Conservation (phyloP, 2,797 vertebrate species). For the Lophotriccus pileatus region DNA sequence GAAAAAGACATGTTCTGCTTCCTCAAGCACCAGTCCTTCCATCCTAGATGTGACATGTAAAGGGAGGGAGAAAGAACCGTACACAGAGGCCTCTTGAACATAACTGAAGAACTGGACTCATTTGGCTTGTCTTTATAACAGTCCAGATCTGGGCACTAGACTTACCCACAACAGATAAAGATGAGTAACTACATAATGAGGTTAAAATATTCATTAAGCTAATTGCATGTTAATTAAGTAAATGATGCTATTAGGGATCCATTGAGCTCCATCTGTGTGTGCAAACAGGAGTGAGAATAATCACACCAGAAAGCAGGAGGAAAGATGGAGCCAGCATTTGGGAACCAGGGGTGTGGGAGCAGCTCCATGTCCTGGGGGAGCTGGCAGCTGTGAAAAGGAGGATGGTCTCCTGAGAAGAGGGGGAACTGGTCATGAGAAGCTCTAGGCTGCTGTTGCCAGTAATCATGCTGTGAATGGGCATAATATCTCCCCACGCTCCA, state of each 20-base stretch:
- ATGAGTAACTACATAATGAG: conserved; percentile 66
- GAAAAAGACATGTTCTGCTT: neutral
- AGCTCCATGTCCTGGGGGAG: neutral
- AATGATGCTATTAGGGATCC: conserved; percentile 66
- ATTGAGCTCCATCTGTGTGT: conserved; percentile 71
- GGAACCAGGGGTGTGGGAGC: neutral
- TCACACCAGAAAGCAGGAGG: conserved; percentile 12
- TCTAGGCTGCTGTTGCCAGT: neutral
- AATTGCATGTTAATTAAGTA: conserved; percentile 78
- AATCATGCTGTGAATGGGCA: neutral
- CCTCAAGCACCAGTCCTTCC: neutral
- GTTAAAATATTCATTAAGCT: conserved; percentile 79
- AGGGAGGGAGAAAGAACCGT: neutral
- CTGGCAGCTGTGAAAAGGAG: neutral
- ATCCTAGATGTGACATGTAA: neutral
- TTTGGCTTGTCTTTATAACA: conserved; percentile 46
- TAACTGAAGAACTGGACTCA: conserved; percentile 36
- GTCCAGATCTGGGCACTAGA: conserved; percentile 48
- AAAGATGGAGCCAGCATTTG: neutral
- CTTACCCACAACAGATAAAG: conserved; percentile 62
- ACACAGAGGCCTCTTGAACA: neutral
- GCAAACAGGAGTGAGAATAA: conserved; percentile 66
- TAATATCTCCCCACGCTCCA: neutral
- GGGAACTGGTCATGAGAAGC: neutral
- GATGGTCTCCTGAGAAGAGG: neutral